phyloP scores from a whole-genome alignment of 1,140 invertebrate species.

The Ditylenchus dipsaci region DNA sequence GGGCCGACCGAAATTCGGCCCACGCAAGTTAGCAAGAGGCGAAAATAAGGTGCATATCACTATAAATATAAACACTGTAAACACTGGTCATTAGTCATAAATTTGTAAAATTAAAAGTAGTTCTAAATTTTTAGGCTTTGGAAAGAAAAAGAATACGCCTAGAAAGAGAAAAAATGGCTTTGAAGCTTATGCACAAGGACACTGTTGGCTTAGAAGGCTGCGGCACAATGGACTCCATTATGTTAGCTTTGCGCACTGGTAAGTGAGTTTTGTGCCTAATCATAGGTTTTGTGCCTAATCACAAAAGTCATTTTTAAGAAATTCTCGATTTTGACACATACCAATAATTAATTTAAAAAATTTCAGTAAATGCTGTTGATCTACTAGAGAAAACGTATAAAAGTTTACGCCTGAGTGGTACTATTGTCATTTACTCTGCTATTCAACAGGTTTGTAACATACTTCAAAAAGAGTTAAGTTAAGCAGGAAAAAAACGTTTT shows the following conservation, averaged over 20 bases:
- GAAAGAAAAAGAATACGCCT: conserved; percentile 12
- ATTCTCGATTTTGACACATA: no score
- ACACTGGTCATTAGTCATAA: no score
- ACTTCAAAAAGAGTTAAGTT: no score
- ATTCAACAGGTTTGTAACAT: conserved; percentile 20
- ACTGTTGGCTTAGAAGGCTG: conserved; percentile 2
- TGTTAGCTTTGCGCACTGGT: conserved; percentile 2
- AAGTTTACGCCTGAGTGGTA: conserved; percentile 28
- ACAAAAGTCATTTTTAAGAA: no score
- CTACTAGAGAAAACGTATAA: conserved; percentile 18
- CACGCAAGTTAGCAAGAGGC: no score
- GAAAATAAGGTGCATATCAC: no score
- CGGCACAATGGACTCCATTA: conserved; percentile 9
- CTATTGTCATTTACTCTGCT: conserved; percentile 27
- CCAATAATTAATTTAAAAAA: no score
- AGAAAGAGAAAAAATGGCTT: conserved; percentile 26
- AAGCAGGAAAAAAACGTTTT: no score
- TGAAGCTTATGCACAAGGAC: conserved; percentile 8
- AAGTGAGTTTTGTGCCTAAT: no score
- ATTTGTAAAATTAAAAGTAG: neutral
- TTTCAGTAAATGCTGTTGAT: conserved; percentile 12
- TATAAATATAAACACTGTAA: no score
- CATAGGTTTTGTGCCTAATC: no score
- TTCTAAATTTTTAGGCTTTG: conserved; percentile 1
- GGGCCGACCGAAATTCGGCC: no score